Base-by-base conservation (phyloP, 2,797 vertebrate species). In the Parambassis ranga region DNA sequence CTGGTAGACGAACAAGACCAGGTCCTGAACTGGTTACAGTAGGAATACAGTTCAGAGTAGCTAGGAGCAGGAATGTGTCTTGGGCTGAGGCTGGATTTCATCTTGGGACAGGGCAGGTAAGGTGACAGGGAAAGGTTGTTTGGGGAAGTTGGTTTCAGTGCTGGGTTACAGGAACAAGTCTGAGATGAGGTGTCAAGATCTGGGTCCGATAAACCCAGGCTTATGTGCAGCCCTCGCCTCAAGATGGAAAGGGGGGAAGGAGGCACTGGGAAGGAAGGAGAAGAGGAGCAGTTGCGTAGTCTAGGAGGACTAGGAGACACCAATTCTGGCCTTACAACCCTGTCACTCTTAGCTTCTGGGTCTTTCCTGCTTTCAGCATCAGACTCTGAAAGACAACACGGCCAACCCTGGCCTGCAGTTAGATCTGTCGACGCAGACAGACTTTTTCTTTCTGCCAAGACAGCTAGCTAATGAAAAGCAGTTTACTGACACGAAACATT, bases 301-400 rank as follows among this genome's bases (percentile, higher is more conserved):
- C 32, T 16, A 11, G 24, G 23, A 31, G 22, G 49, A 44, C 33
- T 16, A 11, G 24, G 23, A 31, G 22, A 49, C 44, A 33, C 35
- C 26, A 69, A 23, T 52, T 69, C 57, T n/a, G 59, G 23, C 22
- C 43, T 61, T 22, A 49, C 28, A 27, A 75, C 26, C 41, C 60
- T 60, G 41, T 64, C 20, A 32, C 70, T 77, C 52, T 79, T 33
- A 4, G 58, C 42, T 65, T 33, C 22, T 15, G 43, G 35, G 39
- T 48, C 27, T 56, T 60, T 58, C 58, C 69, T 65, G 56, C 36
- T 18, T 31, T 72, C 65, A 60, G 38, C 49, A 10, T 36, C 57
- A 31, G 64, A 36, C 61, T 53, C 73, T 81, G 62, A 44, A 78
- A 76, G 32, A 76, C 43, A 84, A 52, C 53, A 79, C 61, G 65